These are phyloP conservation scores for Yoshiicerus persimilis DNA, from an alignment of 1,140 invertebrate genomes.

Conservation along the genomic window DNA sequence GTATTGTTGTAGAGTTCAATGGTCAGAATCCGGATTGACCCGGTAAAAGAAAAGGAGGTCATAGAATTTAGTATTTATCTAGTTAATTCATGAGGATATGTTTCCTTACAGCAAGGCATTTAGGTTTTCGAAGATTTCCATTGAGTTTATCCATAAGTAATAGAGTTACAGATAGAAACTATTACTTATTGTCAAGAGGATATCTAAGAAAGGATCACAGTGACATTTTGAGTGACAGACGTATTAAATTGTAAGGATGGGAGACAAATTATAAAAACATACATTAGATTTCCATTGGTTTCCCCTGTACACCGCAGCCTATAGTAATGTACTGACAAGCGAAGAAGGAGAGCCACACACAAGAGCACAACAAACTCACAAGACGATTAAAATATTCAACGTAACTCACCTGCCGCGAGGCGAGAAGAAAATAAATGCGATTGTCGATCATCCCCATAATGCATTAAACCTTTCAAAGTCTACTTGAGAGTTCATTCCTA, in stretches of 20 bases:
- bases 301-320: neutral
- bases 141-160: neutral
- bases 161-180: neutral
- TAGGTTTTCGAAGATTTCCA: neutral
- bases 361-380: neutral
- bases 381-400: neutral
- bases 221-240: neutral
- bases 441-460: neutral
- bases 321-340: neutral
- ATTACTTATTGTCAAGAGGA: neutral
- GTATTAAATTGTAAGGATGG: neutral
- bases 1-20: neutral
- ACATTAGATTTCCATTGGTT: neutral
- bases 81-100: too few species aligned
- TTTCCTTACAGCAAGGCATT: neutral
- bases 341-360: neutral
- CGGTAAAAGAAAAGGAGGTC: neutral
- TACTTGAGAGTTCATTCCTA: neutral
- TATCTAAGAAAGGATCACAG: neutral
- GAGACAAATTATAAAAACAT: neutral
- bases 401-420: neutral
- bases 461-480: neutral
- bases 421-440: neutral
- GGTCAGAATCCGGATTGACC: neutral
- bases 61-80: neutral